Base-by-base conservation (phyloP, 1,140 invertebrate genomes). In the Yoshiicerus persimilis region DNA sequence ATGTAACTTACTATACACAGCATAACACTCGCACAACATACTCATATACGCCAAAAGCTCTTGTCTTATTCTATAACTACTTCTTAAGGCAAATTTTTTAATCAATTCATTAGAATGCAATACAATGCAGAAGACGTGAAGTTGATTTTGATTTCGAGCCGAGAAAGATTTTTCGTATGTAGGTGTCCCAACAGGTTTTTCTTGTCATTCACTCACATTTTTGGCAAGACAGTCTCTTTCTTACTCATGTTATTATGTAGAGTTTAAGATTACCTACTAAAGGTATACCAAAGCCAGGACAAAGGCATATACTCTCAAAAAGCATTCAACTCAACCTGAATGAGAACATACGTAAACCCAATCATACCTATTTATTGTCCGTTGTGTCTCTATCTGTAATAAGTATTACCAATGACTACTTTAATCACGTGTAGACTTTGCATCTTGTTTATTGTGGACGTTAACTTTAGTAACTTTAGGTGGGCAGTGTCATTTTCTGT, bases 151-250 rank as follows among this genome's bases (percentile, higher is more conserved):
- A 80, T 80, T 34, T 80, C 27, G 75, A 80, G 75, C 32, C 75
- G 32, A 80, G 75, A 80, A 38, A 38, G 13, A 80, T 38, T 80
- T 80, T 70, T 80, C 75, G 30, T 80, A 80, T 80, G 75, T 80
- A 80, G 75, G 75, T 80, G 75, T 80, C 75, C 34, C 75, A 80
- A 80, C 75, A 16, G 16, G 75, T 80, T 80, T 80, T 80, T 80
- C 75, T 80, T 80, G 75, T 80, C 75, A 80, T 80, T 80, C 75
- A 80, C 75, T 80, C 75, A 80, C 75, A 80, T 38, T 80, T 80
- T 80, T 80, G 75, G 75, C 75, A 80, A 80, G 75, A 80, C 75
- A 30, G 8, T 36, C 75, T 80, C 75, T 80, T 80, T 80, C 75
- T 38, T 80, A 16, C 16, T 38, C 25, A 66, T 36, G 6, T 4